Base-by-base conservation (phyloP, 2,113 vertebrate genomes). In the Chelonoidis abingdonii region DNA sequence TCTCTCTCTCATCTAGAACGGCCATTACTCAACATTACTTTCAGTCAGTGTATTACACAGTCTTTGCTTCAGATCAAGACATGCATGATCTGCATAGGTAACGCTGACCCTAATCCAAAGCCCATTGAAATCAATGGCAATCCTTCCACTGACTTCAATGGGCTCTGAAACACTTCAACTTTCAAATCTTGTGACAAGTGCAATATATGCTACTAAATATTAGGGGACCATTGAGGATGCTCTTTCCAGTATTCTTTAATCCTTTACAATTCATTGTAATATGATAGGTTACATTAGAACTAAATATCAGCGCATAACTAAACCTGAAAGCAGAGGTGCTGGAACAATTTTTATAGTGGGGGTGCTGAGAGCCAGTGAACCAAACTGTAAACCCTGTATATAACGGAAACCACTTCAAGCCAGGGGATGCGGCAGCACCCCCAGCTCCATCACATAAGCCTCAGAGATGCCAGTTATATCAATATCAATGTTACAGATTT, bases 21-120 rank as follows among this genome's bases (percentile, higher is more conserved):
- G 88, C 41, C 91, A 75, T 27, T 27, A 90, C 50, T 38, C 4
- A 9, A 41, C 31, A 3, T 5, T 27, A 2, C 41, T 92, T 84
- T 57, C 86, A 89, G 72, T 35, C 59, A 44, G 1, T 9, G 79
- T 83, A 91, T 21, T 29, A 47, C 47, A 0, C 31, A 41, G n/a
- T 52, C 5, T 1, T 4, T 3, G 50, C 29, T 35, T 47, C 79
- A 78, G 19, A 1, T 31, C 75, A 13, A 8, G 72, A 72, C 0
- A 4, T 0, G 1, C 35, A 83, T 0, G 0, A 44, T 24, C 9
- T 59, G 56, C 21, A 50, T 65, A 65, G 62, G 31, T 38, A 69
- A 69, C 4, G 4, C 84, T 41, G 38, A 54, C 75, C 89, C n/a
- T 80, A 83, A 44, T 5, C 50, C 8, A 5, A 84, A 47, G 3